Base-by-base conservation (phyloP, 2,888 invertebrate species). In the Andrena marginata region DNA sequence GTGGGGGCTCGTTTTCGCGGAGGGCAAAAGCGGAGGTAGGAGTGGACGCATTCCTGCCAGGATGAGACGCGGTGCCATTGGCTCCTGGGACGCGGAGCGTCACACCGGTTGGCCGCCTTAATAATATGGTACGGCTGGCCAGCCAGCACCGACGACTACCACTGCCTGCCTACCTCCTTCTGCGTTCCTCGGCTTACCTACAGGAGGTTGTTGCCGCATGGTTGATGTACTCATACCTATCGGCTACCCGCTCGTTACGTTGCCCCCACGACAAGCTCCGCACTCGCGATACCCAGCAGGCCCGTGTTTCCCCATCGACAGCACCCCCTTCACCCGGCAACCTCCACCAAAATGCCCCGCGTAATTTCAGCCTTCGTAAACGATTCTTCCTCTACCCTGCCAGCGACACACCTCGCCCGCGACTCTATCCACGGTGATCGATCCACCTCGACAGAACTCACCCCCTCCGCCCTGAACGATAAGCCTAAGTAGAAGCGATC, bases 41-140 rank as follows among this genome's bases (percentile, higher is more conserved):
- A 91, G 89, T 89, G 93, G 83, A 91, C 92, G 91, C 91, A 92
- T 92, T 92, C 92, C 90, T 88, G 87, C 78, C 87, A 87, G 90
- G 90, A 90, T 90, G 91, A 88, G 88, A 90, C 89, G 90, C 90
- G 86, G 89, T 90, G 90, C 88, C 91, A 93, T 93, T 93, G 93
- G 93, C 91, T 92, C 91, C 89, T 84, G 89, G 89, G 83, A 85
- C 87, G 88, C 89, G 88, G 87, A 90, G 92, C 93, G 93, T 93
- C 93, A 93, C 93, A 93, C 93, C 90, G 92, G 93, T 93, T 93
- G 93, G 93, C 92, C 91, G 91, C 89, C 92, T 92, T 93, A 93
- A 93, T 93, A 90, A 93, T 92, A 93, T 89, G 91, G 91, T 93
- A 91, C 90, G 90, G 89, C 89, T 80, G 82, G 70, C 85, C 88